Conservation (phyloP, 2,113 vertebrate genomes). For the Thinocorus orbignyianus region DNA sequence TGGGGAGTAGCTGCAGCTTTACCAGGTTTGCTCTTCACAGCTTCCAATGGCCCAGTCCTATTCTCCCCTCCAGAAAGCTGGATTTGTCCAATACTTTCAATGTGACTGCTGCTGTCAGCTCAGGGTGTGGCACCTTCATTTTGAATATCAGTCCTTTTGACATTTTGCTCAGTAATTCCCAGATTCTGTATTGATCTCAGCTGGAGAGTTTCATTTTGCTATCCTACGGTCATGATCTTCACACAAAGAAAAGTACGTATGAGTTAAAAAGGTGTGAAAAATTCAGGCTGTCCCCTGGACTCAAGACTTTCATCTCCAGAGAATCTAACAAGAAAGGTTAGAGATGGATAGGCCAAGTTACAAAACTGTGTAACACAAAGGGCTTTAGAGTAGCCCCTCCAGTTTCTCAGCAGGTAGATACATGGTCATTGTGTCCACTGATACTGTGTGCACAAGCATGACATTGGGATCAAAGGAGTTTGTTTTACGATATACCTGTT, state of each 20-base stretch:
- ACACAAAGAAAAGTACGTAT: neutral
- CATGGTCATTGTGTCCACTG: neutral
- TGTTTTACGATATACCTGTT: neutral
- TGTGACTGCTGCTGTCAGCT: neutral
- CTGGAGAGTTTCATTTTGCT: neutral
- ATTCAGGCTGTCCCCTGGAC: neutral
- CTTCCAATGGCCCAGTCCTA: neutral
- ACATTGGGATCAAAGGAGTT: neutral
- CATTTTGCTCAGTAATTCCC: neutral
- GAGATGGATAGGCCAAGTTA: neutral
- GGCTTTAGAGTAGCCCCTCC: neutral
- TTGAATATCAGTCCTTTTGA: neutral
- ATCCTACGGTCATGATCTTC: neutral
- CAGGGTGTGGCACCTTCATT: neutral
- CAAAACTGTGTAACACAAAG: neutral
- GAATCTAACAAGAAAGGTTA: neutral
- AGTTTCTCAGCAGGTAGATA: neutral
- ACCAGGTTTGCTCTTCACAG: neutral
- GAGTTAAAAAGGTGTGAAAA: neutral
- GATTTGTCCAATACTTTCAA: neutral
- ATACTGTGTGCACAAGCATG: neutral
- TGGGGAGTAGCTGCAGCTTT: neutral
- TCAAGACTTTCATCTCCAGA: neutral
- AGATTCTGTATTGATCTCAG: neutral
- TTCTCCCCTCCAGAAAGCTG: neutral